Percentiles rank a stretch among this genome's conserved stretches.
phyloP scores from a whole-genome alignment of 1,140 invertebrate species.

The Drosophila navojoa region DNA sequence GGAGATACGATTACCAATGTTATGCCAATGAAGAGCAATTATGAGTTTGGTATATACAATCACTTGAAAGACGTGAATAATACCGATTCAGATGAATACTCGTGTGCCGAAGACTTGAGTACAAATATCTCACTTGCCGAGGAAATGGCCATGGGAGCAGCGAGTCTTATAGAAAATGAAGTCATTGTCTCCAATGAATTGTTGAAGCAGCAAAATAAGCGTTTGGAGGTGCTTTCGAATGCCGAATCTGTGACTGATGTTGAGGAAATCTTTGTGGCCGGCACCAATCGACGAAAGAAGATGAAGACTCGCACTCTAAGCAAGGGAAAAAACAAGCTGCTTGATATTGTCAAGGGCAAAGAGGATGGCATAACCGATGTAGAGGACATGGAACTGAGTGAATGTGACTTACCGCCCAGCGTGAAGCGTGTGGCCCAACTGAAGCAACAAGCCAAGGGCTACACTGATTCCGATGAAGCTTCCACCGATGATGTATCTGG shows the following conservation, averaged over 20 bases:
- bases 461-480: conserved; percentile 68
- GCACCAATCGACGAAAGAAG: conserved; percentile 77
- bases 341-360: conserved; percentile 55
- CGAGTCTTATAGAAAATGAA: conserved; percentile 66
- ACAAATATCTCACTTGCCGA: conserved; percentile 51
- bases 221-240: conserved; percentile 65
- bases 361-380: conserved; percentile 84
- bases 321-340: conserved; percentile 70
- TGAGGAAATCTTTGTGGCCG: conserved; percentile 84
- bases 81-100: conserved; percentile 84
- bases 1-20: conserved; percentile 84
- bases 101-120: conserved; percentile 81
- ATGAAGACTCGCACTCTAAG: conserved; percentile 70
- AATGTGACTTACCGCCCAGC: conserved; percentile 71
- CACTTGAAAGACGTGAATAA: conserved; percentile 71
- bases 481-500: conserved; percentile 74
- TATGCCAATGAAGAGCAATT: conserved; percentile 83
- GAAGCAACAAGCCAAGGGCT: conserved; percentile 48
- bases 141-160: conserved; percentile 35
- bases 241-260: conserved; percentile 84
- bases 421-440: conserved; percentile 69
- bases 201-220: conserved; percentile 68
- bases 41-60: conserved; percentile 76
- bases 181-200: conserved; percentile 75
- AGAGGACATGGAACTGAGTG: conserved; percentile 85